phyloP scores from a whole-genome alignment of 2,888 invertebrate species.

The Drosophila eohydei region DNA sequence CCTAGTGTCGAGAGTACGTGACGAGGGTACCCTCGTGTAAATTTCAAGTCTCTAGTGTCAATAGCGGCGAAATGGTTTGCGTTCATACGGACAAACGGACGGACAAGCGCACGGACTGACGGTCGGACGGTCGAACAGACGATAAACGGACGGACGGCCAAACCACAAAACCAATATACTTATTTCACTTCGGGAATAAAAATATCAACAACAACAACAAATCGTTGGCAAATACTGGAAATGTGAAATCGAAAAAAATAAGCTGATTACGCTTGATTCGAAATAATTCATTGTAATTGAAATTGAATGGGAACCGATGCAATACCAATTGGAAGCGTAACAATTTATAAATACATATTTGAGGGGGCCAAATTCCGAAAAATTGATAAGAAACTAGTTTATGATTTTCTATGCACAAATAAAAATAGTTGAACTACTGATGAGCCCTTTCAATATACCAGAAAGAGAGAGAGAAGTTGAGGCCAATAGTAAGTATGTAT shows the following conservation, averaged over 20 bases:
- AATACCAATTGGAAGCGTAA: conserved; percentile 4
- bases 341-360: background rate
- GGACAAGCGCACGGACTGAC: too few species aligned
- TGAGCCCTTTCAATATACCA: too few species aligned
- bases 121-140: too few species aligned
- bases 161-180: background rate
- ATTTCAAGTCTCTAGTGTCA: too few species aligned
- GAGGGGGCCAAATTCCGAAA: background rate
- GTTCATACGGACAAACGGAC: too few species aligned
- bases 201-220: background rate
- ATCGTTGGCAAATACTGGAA: background rate
- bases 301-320: conserved; percentile 8
- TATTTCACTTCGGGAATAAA: too few species aligned
- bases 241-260: conserved; percentile 3
- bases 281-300: conserved; percentile 3
- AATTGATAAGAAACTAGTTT: background rate
- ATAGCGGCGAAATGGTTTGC: too few species aligned
- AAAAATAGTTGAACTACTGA: background rate
- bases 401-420: too few species aligned
- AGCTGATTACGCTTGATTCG: conserved; percentile 16
- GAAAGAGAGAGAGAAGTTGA: background rate
- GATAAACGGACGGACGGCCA: too few species aligned
- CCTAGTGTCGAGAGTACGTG: too few species aligned
- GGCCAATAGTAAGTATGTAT: too few species aligned
- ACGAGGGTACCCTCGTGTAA: too few species aligned